Percentiles rank a stretch among this genome's conserved stretches.
Conservation (phyloP, 2,888 invertebrate genomes). For the Temnothorax unifasciatus region DNA sequence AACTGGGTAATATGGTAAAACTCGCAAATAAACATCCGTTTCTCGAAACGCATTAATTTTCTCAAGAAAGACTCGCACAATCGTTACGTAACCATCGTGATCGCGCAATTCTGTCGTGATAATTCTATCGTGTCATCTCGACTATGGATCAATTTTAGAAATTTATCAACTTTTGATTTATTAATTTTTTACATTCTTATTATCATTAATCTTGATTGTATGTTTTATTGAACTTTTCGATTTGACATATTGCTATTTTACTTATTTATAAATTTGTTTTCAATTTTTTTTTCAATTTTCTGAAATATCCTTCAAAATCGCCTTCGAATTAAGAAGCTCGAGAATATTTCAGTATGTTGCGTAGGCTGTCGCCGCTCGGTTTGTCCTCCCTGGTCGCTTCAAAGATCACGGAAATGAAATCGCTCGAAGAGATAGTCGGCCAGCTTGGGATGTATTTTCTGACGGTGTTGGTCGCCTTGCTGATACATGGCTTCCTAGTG, state of each 20-base stretch:
- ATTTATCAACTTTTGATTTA: too few relatives aligned
- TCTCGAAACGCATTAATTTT: neutral
- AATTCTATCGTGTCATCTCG: neutral
- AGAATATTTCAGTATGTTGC: neutral
- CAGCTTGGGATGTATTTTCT: conserved; percentile 97
- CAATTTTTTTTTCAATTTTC: too few relatives aligned
- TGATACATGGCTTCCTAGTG: conserved; percentile 96
- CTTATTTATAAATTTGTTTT: too few relatives aligned
- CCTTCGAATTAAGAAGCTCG: neutral
- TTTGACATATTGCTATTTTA: too few relatives aligned
- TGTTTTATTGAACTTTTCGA: too few relatives aligned
- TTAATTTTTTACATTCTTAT: too few relatives aligned
- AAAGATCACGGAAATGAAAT: conserved; percentile 96
- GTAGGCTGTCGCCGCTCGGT: conserved; percentile 95
- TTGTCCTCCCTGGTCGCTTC: conserved; percentile 96
- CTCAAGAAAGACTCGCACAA: conserved; percentile 3
- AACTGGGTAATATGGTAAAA: conserved; percentile 97
- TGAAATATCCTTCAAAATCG: too few relatives aligned
- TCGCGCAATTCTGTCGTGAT: neutral
- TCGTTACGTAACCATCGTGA: conserved; percentile 5
- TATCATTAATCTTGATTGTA: too few relatives aligned
- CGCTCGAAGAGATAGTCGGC: conserved; percentile 93
- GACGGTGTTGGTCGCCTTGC: conserved; percentile 96
- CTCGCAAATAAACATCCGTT: neutral
- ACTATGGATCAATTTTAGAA: too few relatives aligned